These are phyloP conservation scores for Pheosia tremula DNA, from an alignment of 2,888 invertebrate species.

Conservation along the genomic window DNA sequence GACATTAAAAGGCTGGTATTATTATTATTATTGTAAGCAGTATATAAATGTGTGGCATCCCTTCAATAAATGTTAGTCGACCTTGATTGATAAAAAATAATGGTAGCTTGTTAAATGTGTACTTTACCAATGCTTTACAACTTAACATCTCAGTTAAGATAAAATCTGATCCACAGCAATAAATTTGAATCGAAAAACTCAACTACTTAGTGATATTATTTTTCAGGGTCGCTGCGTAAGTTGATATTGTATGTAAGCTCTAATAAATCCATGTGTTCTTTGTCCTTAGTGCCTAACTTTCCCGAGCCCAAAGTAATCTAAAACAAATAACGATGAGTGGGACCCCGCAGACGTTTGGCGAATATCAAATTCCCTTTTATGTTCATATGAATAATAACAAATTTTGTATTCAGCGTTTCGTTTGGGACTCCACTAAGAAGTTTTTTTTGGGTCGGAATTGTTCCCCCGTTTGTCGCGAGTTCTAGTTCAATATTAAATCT, in stretches of 20 bases:
- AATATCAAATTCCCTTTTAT: slow-evolving; percentile 71
- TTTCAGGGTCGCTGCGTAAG: slow-evolving; percentile 41
- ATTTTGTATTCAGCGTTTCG: slow-evolving; percentile 57
- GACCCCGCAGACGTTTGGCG: slow-evolving; percentile 67
- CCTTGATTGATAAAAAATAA: no score
- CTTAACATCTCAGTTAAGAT: no score
- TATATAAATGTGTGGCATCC: no score
- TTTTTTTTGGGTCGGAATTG: slow-evolving; percentile 37
- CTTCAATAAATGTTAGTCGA: no score
- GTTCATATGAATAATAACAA: slow-evolving; percentile 70
- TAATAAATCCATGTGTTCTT: slow-evolving; percentile 67
- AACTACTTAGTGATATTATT: slow-evolving; percentile 58
- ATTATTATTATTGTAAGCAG: no score
- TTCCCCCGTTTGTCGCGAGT: slow-evolving; percentile 44
- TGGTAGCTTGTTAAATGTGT: no score
- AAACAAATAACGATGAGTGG: slow-evolving; percentile 81
- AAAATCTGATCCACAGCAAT: slow-evolving; percentile 18
- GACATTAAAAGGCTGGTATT: no score
- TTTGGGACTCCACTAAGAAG: slow-evolving; percentile 49
- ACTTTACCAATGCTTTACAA: no score
- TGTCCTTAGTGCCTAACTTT: slow-evolving; percentile 63
- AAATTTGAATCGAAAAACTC: slow-evolving; percentile 70
- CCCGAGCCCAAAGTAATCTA: slow-evolving; percentile 77
- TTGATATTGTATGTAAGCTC: slow-evolving; percentile 50
- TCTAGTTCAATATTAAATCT: slow-evolving; percentile 35